Evolutionary conservation across 2,888 invertebrate genomes (phyloP).

Genomic region (Lasioglossum calceatum): DNA sequence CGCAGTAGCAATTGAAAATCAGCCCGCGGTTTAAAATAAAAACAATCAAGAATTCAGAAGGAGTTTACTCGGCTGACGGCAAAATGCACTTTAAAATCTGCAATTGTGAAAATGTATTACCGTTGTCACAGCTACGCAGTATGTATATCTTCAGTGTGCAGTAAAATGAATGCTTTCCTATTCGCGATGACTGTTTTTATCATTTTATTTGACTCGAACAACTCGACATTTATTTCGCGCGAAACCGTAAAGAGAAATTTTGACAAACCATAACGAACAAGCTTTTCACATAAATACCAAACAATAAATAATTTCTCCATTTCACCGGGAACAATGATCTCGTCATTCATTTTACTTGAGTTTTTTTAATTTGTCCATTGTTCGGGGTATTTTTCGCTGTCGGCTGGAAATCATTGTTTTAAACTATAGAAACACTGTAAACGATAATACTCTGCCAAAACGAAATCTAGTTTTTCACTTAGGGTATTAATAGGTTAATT

Average conservation of each 20-base stretch:
- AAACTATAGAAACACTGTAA: not conserved
- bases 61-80: constrained; percentile 5
- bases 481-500: not conserved
- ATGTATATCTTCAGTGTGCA: not conserved
- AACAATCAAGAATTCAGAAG: constrained; percentile 38
- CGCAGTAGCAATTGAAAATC: constrained; percentile 34
- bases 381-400: not conserved
- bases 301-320: not conserved
- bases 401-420: not conserved
- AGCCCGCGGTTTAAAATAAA: constrained; percentile 40
- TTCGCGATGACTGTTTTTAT: not conserved
- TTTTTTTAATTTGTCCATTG: not conserved
- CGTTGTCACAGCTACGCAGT: not conserved
- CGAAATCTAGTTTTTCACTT: not conserved
- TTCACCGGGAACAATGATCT: not conserved
- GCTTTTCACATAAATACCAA: not conserved
- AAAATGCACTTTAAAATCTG: not conserved
- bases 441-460: not conserved
- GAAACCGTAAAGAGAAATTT: not conserved
- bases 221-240: not conserved
- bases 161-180: not conserved
- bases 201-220: no score
- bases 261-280: not conserved
- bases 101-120: constrained; percentile 34
- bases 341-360: not conserved